Base-by-base conservation (phyloP, 2,797 vertebrate genomes). In the Enteromius thamalakanensis region DNA sequence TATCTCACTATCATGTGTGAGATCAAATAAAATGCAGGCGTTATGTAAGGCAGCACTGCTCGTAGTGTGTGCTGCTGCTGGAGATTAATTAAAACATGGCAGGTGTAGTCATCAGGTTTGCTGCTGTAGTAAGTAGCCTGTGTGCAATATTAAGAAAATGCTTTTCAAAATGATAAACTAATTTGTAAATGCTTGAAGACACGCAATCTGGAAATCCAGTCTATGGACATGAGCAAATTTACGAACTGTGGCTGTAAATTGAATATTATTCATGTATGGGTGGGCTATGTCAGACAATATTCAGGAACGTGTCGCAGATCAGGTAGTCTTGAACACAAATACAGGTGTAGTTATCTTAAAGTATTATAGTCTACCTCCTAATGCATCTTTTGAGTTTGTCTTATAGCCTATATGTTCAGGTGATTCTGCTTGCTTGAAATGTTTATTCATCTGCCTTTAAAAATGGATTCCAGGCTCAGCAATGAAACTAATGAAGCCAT, bases 1-100 rank as follows among this genome's bases (percentile, higher is more conserved):
- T 72, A 26, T 70, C 42, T 71, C 65, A 8, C 55, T 84, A 62
- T 88, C 87, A 85, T 88, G 68, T 69, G 85, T 72, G 45, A 79
- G 47, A 55, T 70, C 34, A 49, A 76, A 85, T 65, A 9, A 77
- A 29, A 70, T 60, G 78, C 81, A 65, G 21, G 19, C 71, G 76
- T 83, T 83, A 78, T 79, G 67, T 86, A 82, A 81, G 72, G 74
- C 83, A 60, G 37, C 70, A 26, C 58, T 53, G 49, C 69, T 23
- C 68, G 9, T 42, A 21, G 47, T 47, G n/a, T 49, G 11, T 32
- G 60, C 76, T 70, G 60, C 76, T 70, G 42, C 51, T 53, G 40
- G 45, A 53, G 58, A 45, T 82, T 26, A 53, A 60, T 62, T 69
- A 69, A 26, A 62, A 83, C 65, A 81, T 45, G 32, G 75, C 49